These are phyloP conservation scores for Ctenomys sociabilis DNA, from an alignment of 2,113 vertebrate species.

Conservation along the genomic window DNA sequence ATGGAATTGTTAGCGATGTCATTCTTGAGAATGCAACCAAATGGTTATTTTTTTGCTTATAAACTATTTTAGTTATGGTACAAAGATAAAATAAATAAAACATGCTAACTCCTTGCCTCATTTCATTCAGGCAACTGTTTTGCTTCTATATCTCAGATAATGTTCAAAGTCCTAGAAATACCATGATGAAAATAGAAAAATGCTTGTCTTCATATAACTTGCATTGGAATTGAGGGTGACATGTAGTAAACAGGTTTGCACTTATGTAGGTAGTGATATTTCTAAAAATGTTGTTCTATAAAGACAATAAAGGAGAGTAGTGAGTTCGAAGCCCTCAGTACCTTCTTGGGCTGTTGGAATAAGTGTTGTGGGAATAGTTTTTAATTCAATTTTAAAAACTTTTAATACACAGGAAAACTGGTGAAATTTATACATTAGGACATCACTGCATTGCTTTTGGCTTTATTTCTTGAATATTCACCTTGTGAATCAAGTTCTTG, in stretches of 20 bases:
- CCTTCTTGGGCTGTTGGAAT: neutral
- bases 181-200: neutral
- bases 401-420: neutral
- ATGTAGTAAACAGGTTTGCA: neutral
- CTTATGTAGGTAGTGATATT: neutral
- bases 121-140: neutral
- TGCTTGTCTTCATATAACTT: neutral
- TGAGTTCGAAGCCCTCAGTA: neutral
- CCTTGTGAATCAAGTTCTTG: neutral
- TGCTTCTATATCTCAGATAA: neutral
- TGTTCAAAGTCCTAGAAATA: neutral
- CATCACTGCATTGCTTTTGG: neutral
- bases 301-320: neutral
- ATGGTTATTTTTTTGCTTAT: neutral
- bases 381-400: neutral
- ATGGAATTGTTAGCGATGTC: neutral
- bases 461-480: neutral
- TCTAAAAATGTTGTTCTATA: neutral
- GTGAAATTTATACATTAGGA: neutral
- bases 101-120: neutral
- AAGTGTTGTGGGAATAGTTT: neutral
- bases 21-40: neutral
- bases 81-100: slow-evolving; percentile 8
- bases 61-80: neutral
- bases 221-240: neutral